Conservation (phyloP, 92 coral and sea anemone genomes). For the Porites divaricata region DNA sequence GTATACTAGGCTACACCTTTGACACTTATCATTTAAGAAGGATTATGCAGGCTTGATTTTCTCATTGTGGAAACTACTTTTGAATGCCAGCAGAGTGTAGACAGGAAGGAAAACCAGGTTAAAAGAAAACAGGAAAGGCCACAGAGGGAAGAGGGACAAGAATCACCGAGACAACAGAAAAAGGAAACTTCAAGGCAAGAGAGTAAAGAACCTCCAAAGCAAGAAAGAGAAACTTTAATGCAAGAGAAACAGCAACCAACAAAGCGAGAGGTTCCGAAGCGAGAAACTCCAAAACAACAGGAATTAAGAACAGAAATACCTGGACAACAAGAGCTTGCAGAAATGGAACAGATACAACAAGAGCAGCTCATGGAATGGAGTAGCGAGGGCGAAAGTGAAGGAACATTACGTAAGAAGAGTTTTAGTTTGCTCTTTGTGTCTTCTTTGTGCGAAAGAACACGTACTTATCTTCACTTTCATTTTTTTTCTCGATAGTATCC, state of each 20-base stretch:
- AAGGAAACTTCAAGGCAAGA: slow-evolving; percentile 7
- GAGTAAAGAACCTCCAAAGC: slow-evolving; percentile 19
- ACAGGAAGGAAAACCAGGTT: neutral
- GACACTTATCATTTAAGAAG: neutral
- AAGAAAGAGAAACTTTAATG: neutral
- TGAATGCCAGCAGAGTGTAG: neutral
- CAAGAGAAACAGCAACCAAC: neutral
- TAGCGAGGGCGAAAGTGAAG: slow-evolving; percentile 63
- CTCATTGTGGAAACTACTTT: too few relatives aligned
- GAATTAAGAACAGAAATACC: slow-evolving; percentile 32
- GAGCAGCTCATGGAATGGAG: slow-evolving; percentile 80
- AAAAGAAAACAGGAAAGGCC: neutral
- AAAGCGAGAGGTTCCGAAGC: neutral
- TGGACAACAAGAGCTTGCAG: slow-evolving; percentile 17
- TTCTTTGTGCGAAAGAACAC: neutral
- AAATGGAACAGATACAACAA: neutral
- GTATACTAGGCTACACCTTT: neutral
- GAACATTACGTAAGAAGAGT: slow-evolving; percentile 27
- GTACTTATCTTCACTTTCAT: neutral
- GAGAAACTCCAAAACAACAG: slow-evolving; percentile 13
- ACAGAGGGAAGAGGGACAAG: neutral
- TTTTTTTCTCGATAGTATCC: slow-evolving; percentile 6
- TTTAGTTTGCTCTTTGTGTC: neutral
- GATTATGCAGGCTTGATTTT: neutral
- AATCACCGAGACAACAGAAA: neutral